These are phyloP conservation scores for Anaspis maculata DNA, from an alignment of 2,888 invertebrate species.

Conservation along the genomic window DNA sequence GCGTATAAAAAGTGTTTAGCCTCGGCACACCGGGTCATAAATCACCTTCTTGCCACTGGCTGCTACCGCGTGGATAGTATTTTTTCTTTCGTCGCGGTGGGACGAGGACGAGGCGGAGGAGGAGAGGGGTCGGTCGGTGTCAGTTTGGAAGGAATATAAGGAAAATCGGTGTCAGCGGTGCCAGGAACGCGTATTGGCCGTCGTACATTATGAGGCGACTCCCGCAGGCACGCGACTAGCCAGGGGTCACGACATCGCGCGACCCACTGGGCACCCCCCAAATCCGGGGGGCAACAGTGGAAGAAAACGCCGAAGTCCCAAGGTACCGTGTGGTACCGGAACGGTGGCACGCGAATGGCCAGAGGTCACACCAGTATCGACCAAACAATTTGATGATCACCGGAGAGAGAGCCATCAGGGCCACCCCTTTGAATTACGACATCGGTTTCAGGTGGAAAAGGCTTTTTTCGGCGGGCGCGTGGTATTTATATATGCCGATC, in stretches of 20 bases:
- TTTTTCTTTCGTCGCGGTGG: too few species aligned
- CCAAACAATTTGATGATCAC: conserved; percentile 26
- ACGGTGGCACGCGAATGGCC: conserved; percentile 40
- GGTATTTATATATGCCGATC: too few species aligned
- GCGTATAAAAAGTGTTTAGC: too few species aligned
- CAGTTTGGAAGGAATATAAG: conserved; percentile 6
- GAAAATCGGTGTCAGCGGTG: conserved; percentile 27
- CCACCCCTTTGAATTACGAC: too few species aligned
- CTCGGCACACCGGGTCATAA: too few species aligned
- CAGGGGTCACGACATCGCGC: conserved; percentile 35
- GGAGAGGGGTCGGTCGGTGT: conserved; percentile 11
- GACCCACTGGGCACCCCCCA: conserved; percentile 22
- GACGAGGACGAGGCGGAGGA: too few species aligned
- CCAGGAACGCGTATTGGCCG: conserved; percentile 32
- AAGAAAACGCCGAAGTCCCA: conserved; percentile 13
- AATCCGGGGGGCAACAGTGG: too few species aligned
- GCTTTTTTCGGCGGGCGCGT: too few species aligned
- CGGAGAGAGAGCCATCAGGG: too few species aligned
- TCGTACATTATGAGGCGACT: conserved; percentile 14
- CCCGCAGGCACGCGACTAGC: conserved; percentile 38
- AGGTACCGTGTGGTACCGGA: conserved; percentile 33
- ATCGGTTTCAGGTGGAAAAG: too few species aligned
- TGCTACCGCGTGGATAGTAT: too few species aligned
- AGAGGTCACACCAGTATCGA: conserved; percentile 42
- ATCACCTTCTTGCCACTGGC: not conserved